A percentile compares a stretch with the other conserved stretches of the same genome.
phyloP scores from a whole-genome alignment of 1,140 invertebrate species.

The Papilio glaucus region DNA sequence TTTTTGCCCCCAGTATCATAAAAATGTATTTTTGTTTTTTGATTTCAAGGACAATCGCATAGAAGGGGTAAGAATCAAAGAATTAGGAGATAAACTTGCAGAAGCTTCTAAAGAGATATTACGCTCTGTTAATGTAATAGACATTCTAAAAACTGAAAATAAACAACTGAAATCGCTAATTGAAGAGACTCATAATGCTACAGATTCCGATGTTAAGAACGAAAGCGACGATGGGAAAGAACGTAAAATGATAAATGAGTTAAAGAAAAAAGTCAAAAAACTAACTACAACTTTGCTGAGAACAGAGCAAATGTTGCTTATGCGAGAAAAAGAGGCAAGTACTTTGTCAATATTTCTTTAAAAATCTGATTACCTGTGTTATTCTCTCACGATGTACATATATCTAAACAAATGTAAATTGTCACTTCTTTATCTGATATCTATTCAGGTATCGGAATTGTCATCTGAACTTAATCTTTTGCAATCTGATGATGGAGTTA shows the following conservation, averaged over 20 bases:
- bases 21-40: conserved; percentile 31
- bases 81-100: conserved; percentile 87
- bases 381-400: no score
- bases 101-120: conserved; percentile 88
- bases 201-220: conserved; percentile 59
- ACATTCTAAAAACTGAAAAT: conserved; percentile 65
- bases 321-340: conserved; percentile 75
- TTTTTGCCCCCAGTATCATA: no score
- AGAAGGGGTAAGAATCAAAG: conserved; percentile 86
- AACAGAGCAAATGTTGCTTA: conserved; percentile 62
- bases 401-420: no score
- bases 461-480: conserved; percentile 64
- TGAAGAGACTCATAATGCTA: conserved; percentile 54
- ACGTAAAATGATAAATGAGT: conserved; percentile 60
- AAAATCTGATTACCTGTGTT: background rate
- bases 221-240: conserved; percentile 71
- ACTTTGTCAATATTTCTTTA: conserved; percentile 29
- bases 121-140: conserved; percentile 67
- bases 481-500: conserved; percentile 70
- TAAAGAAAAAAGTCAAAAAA: conserved; percentile 61
- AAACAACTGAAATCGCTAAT: conserved; percentile 56
- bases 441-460: conserved; percentile 62
- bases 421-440: background rate
- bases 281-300: conserved; percentile 55
- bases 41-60: conserved; percentile 80